phyloP scores from a whole-genome alignment of 1,140 invertebrate species.

The Drosophila carrolli region DNA sequence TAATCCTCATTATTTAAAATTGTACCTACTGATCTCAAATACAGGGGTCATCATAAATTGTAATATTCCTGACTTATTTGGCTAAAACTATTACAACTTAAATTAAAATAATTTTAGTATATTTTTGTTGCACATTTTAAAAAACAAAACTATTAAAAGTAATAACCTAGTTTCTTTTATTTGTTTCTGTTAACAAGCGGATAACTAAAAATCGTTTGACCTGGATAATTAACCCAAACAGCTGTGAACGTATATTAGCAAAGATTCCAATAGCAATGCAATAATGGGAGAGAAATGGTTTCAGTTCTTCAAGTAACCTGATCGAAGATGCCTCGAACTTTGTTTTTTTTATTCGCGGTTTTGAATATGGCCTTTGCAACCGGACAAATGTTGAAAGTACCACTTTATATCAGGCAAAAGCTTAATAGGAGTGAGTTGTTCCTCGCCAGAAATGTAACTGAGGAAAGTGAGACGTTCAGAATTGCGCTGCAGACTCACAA shows the following conservation, averaged over 20 bases:
- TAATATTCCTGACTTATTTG: no score
- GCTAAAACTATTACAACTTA: no score
- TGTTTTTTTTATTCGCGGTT: slow-evolving; percentile 5
- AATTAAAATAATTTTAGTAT: background rate
- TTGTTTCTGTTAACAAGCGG: background rate
- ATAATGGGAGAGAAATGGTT: background rate
- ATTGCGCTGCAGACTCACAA: slow-evolving; percentile 26
- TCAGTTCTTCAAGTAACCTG: slow-evolving; percentile 26
- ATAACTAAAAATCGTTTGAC: background rate
- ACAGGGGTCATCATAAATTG: background rate
- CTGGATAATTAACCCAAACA: slow-evolving; percentile 35
- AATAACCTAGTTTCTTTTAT: no score
- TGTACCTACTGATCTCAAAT: slow-evolving; percentile 16
- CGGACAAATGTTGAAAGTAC: slow-evolving; percentile 16
- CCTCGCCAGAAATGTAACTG: background rate
- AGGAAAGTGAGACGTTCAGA: background rate
- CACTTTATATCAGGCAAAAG: slow-evolving; percentile 6
- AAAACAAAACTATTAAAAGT: no score
- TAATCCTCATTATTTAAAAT: no score
- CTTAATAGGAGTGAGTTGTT: slow-evolving; percentile 4
- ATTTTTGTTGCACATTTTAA: no score
- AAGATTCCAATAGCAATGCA: background rate
- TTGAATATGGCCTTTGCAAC: background rate
- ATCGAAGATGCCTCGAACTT: slow-evolving; percentile 35
- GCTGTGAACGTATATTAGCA: slow-evolving; percentile 23